Conservation (phyloP, 2,888 invertebrate genomes). For the Apotomis betuletana region DNA sequence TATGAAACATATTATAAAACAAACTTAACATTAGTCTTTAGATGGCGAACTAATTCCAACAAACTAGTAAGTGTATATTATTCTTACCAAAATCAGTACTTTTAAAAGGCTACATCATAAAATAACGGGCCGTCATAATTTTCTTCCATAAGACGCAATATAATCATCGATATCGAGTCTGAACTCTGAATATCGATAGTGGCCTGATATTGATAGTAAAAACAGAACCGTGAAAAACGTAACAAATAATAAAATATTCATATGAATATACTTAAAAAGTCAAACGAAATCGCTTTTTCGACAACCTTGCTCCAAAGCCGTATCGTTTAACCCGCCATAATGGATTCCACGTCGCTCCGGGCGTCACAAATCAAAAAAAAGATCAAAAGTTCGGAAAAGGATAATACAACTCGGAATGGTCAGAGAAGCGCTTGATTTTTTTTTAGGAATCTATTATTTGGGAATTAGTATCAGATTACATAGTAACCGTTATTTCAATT, state of each 20-base stretch:
- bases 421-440: constrained; percentile 52
- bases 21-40: no score
- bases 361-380: constrained; percentile 51
- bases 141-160: no score
- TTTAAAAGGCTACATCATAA: no score
- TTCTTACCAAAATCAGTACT: no score
- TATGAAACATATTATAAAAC: no score
- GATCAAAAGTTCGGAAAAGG: constrained; percentile 56
- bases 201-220: no score
- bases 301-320: constrained; percentile 53
- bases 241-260: constrained; percentile 29
- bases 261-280: constrained; percentile 40
- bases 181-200: no score
- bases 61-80: no score
- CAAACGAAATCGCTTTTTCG: constrained; percentile 29
- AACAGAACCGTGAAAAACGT: no score
- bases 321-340: constrained; percentile 73
- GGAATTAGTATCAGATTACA: constrained; percentile 38
- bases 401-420: constrained; percentile 49
- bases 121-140: no score
- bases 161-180: no score
- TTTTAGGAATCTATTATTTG: constrained; percentile 34
- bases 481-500: constrained; percentile 28
- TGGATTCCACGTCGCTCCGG: constrained; percentile 65
- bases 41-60: no score